Evolutionary conservation across 2,888 invertebrate genomes (phyloP), one percentile per base, ranked within the genome.

Genomic region (Drosophila acutilabella): DNA sequence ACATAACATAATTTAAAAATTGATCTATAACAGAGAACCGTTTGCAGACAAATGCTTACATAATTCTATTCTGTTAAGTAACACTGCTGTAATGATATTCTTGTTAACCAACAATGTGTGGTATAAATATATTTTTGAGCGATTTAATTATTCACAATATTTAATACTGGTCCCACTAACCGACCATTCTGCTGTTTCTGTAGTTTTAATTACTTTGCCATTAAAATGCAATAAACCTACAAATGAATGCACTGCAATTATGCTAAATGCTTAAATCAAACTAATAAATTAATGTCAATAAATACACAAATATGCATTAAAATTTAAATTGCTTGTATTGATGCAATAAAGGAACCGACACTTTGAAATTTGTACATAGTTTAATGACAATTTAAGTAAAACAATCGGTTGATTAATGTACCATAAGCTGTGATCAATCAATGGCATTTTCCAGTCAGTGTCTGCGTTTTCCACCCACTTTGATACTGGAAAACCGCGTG

Each of bases 201-300:
- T 20, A 16, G 33, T 38, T 44, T 53, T 53, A 68, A 74, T 82
- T 68, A 69, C 65, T 67, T 52, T 66, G 8, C 57, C 53, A 85
- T 81, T 52, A 59, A 54, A 73, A 56, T 44, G 23, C 33, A 53
- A 59, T 62, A 52, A 50, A 60, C 14, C 14, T 33, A 45, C 60
- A 42, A 61, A 66, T 66, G 52, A 64, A 33, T 38, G 50, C 26
- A 20, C 40, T 51, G 50, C 16, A 36, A 50, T 41, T 53, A 20
- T 7, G 38, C 42, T 44, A 59, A 26, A 36, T 51, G 14, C 45
- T 57, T 42, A 54, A 61, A 60, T 14, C 13, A 20, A 14, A 11
- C 2, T 16, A 8, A 10, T 0, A 2, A 61, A 42, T 26, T 38
- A 13, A 7, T 14, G 18, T 7, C 7, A 14, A 30, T 41, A 23